Conservation (phyloP, 2,888 invertebrate species). For the Lysandra coridon region DNA sequence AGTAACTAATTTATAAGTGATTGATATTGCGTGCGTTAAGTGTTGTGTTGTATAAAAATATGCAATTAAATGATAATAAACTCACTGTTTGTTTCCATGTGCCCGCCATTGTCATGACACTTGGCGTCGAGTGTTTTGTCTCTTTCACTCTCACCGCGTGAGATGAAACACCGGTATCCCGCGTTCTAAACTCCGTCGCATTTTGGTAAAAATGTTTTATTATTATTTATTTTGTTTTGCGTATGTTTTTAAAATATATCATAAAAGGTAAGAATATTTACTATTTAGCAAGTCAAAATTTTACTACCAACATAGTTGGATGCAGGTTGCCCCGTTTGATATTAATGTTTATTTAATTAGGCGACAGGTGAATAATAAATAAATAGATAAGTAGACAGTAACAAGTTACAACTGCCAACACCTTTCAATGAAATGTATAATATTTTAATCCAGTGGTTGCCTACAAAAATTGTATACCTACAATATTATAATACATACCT, state of each 20-base stretch:
- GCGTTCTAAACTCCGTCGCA: neutral
- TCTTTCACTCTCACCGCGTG: conserved; percentile 56
- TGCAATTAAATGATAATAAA: conserved; percentile 55
- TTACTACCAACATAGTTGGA: neutral
- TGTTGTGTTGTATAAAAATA: conserved; percentile 41
- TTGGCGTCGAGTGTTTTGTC: conserved; percentile 57
- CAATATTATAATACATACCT: no score
- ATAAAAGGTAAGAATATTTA: neutral
- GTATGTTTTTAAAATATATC: neutral
- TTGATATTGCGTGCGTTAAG: conserved; percentile 6
- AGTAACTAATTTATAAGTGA: conserved; percentile 30
- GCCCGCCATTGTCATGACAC: conserved; percentile 60
- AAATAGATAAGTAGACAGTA: neutral
- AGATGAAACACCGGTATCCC: conserved; percentile 43
- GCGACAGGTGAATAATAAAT: neutral
- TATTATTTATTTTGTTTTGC: neutral
- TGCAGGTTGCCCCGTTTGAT: neutral
- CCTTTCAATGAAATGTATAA: neutral
- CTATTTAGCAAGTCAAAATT: neutral
- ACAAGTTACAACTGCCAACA: neutral
- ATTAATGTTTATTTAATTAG: conserved; percentile 4
- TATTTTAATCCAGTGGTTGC: neutral
- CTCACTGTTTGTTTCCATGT: conserved; percentile 55
- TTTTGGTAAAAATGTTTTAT: conserved; percentile 11
- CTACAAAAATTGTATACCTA: neutral